phyloP scores from a whole-genome alignment of 1,140 invertebrate genomes.

The Ostrea denselamellosa region DNA sequence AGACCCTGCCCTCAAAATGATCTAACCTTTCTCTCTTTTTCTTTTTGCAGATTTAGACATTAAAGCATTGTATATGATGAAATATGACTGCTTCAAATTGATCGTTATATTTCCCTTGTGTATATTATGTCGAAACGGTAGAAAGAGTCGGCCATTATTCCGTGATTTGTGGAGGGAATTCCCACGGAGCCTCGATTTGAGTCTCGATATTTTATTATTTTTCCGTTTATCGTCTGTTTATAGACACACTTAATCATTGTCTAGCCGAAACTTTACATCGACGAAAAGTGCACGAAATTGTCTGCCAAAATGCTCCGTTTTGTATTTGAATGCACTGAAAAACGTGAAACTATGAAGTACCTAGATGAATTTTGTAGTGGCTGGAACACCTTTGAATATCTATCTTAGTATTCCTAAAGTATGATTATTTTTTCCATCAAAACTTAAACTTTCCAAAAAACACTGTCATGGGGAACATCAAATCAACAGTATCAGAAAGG shows the following conservation, averaged over 20 bases:
- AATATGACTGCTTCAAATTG: slow-evolving; percentile 15
- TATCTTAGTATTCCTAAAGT: too few relatives aligned
- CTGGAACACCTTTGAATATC: too few relatives aligned
- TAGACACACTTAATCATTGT: background rate
- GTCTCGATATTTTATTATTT: slow-evolving; percentile 15
- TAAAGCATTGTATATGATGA: background rate
- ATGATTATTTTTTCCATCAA: too few relatives aligned
- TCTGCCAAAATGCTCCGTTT: background rate
- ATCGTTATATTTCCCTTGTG: background rate
- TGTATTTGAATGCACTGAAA: background rate
- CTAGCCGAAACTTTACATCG: slow-evolving; percentile 6
- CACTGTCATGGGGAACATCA: background rate
- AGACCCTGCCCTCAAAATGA: background rate
- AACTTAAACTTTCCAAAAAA: background rate
- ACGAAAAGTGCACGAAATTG: background rate
- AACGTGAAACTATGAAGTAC: background rate
- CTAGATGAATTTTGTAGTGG: too few relatives aligned
- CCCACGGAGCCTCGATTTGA: background rate
- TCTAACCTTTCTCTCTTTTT: background rate
- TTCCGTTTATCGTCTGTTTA: slow-evolving; percentile 6
- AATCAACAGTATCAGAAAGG: background rate
- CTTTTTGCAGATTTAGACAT: background rate
- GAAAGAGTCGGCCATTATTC: slow-evolving; percentile 10
- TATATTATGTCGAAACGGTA: slow-evolving; percentile 11
- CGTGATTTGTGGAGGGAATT: slow-evolving; percentile 28